These are phyloP conservation scores for Hippopotamyrus pictus DNA, from an alignment of 2,797 vertebrate genomes.

Conservation along the genomic window DNA sequence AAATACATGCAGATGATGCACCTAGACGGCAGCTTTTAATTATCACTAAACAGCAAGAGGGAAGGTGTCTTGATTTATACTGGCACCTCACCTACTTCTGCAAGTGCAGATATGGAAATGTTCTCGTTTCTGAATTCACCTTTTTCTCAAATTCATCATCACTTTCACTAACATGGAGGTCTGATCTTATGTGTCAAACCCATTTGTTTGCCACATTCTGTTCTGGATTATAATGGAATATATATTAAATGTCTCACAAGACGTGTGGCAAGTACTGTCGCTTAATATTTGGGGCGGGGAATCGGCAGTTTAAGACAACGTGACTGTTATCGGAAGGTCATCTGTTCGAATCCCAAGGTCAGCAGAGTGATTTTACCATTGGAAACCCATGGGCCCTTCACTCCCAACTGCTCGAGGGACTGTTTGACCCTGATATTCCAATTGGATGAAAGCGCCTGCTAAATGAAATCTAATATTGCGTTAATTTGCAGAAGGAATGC, in stretches of 20 bases:
- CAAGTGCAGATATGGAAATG: background rate
- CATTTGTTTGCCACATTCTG: background rate
- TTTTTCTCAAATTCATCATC: background rate
- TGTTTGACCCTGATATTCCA: background rate
- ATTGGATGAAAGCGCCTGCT: background rate
- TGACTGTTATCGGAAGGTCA: background rate
- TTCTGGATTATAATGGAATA: background rate
- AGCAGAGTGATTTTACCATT: background rate
- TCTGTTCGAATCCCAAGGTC: background rate
- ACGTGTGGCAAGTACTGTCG: background rate
- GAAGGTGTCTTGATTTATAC: background rate
- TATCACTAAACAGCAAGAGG: background rate
- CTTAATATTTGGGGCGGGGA: background rate
- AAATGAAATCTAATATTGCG: background rate
- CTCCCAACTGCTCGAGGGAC: background rate
- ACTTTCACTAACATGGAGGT: background rate
- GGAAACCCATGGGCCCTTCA: background rate
- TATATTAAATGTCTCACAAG: background rate
- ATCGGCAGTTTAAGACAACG: background rate
- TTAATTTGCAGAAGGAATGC: background rate
- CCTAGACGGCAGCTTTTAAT: background rate
- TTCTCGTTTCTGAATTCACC: background rate
- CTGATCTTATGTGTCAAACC: background rate
- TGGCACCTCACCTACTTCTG: background rate
- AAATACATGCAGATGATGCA: background rate